Conservation (phyloP, 2,797 vertebrate species). For the Threskiornis aethiopicus region DNA sequence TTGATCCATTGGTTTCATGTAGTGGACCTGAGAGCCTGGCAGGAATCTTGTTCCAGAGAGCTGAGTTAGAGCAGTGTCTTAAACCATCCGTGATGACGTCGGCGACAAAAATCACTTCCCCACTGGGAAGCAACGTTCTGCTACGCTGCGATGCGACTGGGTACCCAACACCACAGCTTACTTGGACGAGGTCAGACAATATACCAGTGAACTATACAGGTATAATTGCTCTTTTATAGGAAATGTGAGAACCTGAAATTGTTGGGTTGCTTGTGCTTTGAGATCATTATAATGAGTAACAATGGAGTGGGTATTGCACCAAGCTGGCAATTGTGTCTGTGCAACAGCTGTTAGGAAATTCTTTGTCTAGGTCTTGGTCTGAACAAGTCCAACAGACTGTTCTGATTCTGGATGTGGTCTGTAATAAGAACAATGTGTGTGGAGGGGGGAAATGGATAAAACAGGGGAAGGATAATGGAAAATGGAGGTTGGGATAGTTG, state of each 20-base stretch:
- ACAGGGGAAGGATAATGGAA: not conserved
- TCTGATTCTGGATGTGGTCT: not conserved
- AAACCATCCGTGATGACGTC: conserved; percentile 94
- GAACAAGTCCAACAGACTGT: not conserved
- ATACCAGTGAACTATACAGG: conserved; percentile 86
- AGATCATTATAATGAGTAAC: not conserved
- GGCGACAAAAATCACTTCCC: conserved; percentile 92
- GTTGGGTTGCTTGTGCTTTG: not conserved
- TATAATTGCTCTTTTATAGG: conserved; percentile 59
- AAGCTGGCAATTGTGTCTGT: not conserved
- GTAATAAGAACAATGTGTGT: not conserved
- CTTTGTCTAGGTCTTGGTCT: not conserved
- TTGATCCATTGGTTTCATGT: conserved; percentile 87
- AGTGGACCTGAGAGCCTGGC: conserved; percentile 86
- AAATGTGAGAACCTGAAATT: not conserved
- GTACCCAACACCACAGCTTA: conserved; percentile 87
- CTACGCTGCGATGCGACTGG: conserved; percentile 92
- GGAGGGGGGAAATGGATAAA: not conserved
- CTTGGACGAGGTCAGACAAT: conserved; percentile 83
- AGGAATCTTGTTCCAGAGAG: conserved; percentile 88
- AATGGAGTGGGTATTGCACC: not conserved
- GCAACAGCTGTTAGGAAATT: not conserved
- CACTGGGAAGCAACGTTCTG: conserved; percentile 90
- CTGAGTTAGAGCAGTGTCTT: conserved; percentile 89
- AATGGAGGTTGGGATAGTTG: not conserved